These are phyloP conservation scores for Mycteria americana DNA, from an alignment of 2,797 vertebrate species.

Conservation along the genomic window DNA sequence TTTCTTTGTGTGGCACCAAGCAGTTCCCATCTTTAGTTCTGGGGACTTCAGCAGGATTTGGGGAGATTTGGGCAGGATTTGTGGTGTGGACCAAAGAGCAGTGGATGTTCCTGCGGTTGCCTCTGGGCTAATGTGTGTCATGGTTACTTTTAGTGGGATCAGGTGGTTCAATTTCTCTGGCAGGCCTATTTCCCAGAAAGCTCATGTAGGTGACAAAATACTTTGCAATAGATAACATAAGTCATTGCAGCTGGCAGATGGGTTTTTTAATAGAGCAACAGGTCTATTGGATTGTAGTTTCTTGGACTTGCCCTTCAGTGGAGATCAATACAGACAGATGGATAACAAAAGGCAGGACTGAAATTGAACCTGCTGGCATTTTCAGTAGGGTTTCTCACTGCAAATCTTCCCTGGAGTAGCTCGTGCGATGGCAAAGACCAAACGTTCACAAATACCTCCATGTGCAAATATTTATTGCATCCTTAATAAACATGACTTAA, in stretches of 20 bases:
- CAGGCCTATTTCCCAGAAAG: not conserved
- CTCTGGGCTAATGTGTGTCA: fast-evolving
- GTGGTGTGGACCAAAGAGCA: not conserved
- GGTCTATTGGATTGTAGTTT: not conserved
- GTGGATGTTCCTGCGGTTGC: not conserved
- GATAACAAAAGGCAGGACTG: not conserved
- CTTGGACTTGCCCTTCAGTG: not conserved
- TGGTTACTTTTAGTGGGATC: not conserved
- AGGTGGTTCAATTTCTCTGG: not conserved
- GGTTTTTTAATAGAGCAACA: not conserved
- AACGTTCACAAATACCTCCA: not conserved
- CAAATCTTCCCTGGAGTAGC: not conserved
- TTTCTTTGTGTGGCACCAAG: not conserved
- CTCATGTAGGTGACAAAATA: not conserved
- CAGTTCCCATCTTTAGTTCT: not conserved
- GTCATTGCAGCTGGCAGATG: not conserved
- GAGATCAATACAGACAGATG: not conserved
- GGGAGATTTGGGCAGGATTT: not conserved
- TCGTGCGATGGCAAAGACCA: not conserved
- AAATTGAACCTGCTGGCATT: not conserved
- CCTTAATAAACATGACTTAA: not conserved
- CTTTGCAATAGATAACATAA: not conserved
- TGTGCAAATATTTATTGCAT: not conserved
- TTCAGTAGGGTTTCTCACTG: not conserved
- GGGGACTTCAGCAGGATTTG: not conserved